Conservation (phyloP, 2,888 invertebrate genomes). For the Yponomeuta sedellus region DNA sequence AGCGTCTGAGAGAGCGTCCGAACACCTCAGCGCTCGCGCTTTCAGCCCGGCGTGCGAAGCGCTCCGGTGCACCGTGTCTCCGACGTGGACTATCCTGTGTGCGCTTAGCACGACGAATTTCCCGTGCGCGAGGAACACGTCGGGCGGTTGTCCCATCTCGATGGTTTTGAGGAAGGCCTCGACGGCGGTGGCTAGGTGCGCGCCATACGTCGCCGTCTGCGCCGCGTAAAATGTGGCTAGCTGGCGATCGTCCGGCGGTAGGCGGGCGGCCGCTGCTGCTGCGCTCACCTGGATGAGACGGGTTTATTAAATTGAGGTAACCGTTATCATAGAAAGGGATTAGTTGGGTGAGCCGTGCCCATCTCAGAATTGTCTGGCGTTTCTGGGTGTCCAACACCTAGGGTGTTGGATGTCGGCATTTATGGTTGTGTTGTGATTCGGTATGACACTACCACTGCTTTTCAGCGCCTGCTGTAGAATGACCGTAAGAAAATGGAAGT, state of each 20-base stretch:
- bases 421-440: too few species aligned
- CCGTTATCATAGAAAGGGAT: too few species aligned
- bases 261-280: constrained; percentile 66
- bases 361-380: too few species aligned
- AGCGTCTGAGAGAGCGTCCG: constrained; percentile 88
- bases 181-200: constrained; percentile 90
- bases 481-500: too few species aligned
- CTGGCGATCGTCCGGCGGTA: constrained; percentile 88
- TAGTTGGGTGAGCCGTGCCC: too few species aligned
- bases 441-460: too few species aligned
- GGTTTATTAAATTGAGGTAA: not conserved
- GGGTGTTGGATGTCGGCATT: too few species aligned
- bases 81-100: constrained; percentile 94
- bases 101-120: constrained; percentile 96
- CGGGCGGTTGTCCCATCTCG: constrained; percentile 95
- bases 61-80: constrained; percentile 94
- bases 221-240: constrained; percentile 91
- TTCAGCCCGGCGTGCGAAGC: constrained; percentile 84
- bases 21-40: constrained; percentile 83
- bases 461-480: too few species aligned
- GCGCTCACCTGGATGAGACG: constrained; percentile 54
- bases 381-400: too few species aligned
- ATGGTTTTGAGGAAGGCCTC: constrained; percentile 94
- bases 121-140: constrained; percentile 93
- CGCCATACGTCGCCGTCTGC: constrained; percentile 90